Percentiles rank a stretch among this genome's conserved stretches.
phyloP scores from a whole-genome alignment of 2,888 invertebrate species.

The Vandiemenella viatica region DNA sequence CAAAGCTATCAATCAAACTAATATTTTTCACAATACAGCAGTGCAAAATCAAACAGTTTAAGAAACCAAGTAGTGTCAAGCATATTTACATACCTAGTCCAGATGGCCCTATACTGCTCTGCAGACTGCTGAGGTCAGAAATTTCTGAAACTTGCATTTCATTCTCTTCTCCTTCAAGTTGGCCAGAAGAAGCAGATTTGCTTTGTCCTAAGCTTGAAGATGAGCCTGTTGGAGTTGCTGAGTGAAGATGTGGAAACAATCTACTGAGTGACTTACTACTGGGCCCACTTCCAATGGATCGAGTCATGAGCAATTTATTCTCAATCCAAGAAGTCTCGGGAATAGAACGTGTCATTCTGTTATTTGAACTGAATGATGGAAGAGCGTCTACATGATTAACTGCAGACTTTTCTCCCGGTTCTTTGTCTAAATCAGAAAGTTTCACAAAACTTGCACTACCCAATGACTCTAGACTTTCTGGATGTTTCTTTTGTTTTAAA shows the following conservation, averaged over 20 bases:
- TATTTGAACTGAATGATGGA: constrained; percentile 9
- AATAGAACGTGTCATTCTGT: constrained; percentile 49
- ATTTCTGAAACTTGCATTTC: constrained; percentile 27
- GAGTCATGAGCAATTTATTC: constrained; percentile 38
- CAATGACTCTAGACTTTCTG: no score
- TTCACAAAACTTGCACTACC: constrained; percentile 41
- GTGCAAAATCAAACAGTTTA: no score
- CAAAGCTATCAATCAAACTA: no score
- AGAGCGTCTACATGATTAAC: constrained; percentile 3
- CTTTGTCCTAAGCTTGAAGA: constrained; percentile 3
- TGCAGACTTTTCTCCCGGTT: constrained; percentile 14
- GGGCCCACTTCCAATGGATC: constrained; percentile 13
- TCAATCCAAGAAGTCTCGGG: constrained; percentile 53
- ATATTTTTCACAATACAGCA: no score
- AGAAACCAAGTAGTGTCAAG: constrained; percentile 47
- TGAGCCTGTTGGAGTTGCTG: constrained; percentile 3
- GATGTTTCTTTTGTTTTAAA: no score
- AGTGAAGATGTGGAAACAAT: constrained; percentile 42
- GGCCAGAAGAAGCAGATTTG: constrained; percentile 10
- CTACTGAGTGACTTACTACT: constrained; percentile 30
- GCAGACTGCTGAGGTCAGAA: constrained; percentile 34
- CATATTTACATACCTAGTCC: constrained; percentile 26
- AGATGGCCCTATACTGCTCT: constrained; percentile 35
- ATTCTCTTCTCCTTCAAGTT: constrained; percentile 15
- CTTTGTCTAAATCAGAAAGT: constrained; percentile 62